Percentiles rank a stretch among this genome's conserved stretches.
These are phyloP conservation scores for Heliornis fulica DNA, from an alignment of 2,113 vertebrate species.

Conservation along the genomic window DNA sequence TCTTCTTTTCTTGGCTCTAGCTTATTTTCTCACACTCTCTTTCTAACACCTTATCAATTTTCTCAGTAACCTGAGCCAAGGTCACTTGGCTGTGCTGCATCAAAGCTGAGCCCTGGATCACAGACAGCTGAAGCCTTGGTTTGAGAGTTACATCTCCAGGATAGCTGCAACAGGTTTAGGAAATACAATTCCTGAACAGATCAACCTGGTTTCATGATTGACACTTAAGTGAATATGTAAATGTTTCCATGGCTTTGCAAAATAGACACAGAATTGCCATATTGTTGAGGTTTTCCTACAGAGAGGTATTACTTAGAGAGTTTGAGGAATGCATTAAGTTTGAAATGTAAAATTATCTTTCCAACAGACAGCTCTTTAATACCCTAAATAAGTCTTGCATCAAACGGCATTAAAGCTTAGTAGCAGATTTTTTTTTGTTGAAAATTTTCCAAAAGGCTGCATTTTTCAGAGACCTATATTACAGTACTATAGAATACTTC, in stretches of 20 bases:
- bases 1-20: background rate
- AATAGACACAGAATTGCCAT: background rate
- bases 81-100: background rate
- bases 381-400: background rate
- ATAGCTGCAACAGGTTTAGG: background rate
- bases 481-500: background rate
- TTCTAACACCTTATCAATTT: background rate
- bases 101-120: background rate
- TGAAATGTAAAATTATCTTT: background rate
- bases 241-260: background rate
- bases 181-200: background rate
- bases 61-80: background rate
- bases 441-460: background rate
- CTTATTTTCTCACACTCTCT: background rate
- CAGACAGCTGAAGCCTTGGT: background rate
- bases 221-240: background rate
- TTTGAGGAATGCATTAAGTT: background rate
- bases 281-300: conserved; percentile 4
- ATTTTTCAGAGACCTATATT: background rate
- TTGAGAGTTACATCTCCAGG: background rate
- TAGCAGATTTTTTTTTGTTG: background rate
- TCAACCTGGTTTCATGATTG: background rate
- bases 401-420: conserved; percentile 18
- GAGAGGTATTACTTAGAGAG: background rate
- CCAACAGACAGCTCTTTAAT: background rate